A percentile compares a stretch with the other conserved stretches of the same genome.
Conservation (phyloP, 2,797 vertebrate species). For the Pseudomugil gertrudae region DNA sequence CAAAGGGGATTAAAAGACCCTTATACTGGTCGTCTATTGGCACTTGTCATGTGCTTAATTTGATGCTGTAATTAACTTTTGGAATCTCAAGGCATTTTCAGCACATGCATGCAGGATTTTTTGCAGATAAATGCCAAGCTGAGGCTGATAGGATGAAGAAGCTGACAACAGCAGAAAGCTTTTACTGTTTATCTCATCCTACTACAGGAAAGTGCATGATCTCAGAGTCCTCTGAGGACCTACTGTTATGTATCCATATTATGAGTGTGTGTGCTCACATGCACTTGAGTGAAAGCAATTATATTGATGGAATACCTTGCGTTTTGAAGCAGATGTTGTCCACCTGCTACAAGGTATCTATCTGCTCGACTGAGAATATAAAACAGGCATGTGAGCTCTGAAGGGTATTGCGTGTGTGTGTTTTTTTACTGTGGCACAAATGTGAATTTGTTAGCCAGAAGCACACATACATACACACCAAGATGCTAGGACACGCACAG, state of each 20-base stretch:
- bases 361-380: slow-evolving; percentile 53
- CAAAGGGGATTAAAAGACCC: slow-evolving; percentile 69
- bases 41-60: slow-evolving; percentile 77
- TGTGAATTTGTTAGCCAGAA: background rate
- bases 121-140: slow-evolving; percentile 55
- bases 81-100: slow-evolving; percentile 71
- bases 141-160: slow-evolving; percentile 39
- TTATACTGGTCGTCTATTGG: slow-evolving; percentile 62
- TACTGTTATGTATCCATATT: slow-evolving; percentile 42
- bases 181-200: slow-evolving; percentile 58
- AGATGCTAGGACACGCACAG: slow-evolving; percentile 11
- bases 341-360: slow-evolving; percentile 54
- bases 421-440: slow-evolving; percentile 6
- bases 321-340: slow-evolving; percentile 57
- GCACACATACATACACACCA: slow-evolving; percentile 3
- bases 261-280: slow-evolving; percentile 21
- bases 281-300: slow-evolving; percentile 52
- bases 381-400: slow-evolving; percentile 45
- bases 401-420: slow-evolving; percentile 43
- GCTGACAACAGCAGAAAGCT: slow-evolving; percentile 51
- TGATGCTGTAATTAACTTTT: slow-evolving; percentile 80
- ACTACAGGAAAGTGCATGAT: slow-evolving; percentile 51
- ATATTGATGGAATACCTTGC: slow-evolving; percentile 58
- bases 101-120: slow-evolving; percentile 53
- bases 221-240: slow-evolving; percentile 32